Base-by-base conservation (phyloP, 2,888 invertebrate species). In the Neocrepidodera transversa region DNA sequence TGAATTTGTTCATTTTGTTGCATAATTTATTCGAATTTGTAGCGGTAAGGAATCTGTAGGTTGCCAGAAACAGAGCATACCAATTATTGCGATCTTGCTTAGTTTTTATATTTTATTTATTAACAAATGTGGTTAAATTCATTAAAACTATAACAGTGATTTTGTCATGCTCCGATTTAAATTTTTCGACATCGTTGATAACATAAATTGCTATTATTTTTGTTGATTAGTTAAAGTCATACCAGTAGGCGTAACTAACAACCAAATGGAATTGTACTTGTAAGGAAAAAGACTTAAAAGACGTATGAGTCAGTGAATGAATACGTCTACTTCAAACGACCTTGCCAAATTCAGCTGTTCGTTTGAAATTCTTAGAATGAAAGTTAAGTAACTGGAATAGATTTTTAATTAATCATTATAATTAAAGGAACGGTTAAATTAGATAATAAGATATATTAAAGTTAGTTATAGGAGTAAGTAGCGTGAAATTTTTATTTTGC, bases 1-100 rank as follows among this genome's bases (percentile, higher is more conserved):
- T 18, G 17, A n/a, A 40, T 17, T 17, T 40, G 40, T 16, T 36
- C 36, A 36, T 36, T 36, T 36, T 3, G 17, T 47, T 54, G 35
- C 47, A 11, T 10, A 45, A 54, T 20, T 26, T 18, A 17, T 17
- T 11, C 6, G 36, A 18, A 8, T 48, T 47, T 7, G 2, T 55
- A 28, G 54, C 54, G 54, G 36, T 47, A 55, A 54, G 54, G 54
- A 54, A 54, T 54, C 54, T 38, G 36, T 47, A 38, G 54, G 36
- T 38, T 47, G 47, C 23, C 16, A 26, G 36, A 55, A 55, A 6
- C 47, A 55, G 54, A 55, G 38, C 54, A 40, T 36, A 38, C 47
- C 30, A 17, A 40, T 17, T 50, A 16, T 26, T 35, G 20, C 36
- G 36, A 30, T 30, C 30, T 30, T n/a, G n/a, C n/a, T n/a, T n/a